Evolutionary conservation across 2,113 vertebrate genomes (phyloP), one percentile per base, ranked within the genome.

Genomic region (Lampris megalopsis): DNA sequence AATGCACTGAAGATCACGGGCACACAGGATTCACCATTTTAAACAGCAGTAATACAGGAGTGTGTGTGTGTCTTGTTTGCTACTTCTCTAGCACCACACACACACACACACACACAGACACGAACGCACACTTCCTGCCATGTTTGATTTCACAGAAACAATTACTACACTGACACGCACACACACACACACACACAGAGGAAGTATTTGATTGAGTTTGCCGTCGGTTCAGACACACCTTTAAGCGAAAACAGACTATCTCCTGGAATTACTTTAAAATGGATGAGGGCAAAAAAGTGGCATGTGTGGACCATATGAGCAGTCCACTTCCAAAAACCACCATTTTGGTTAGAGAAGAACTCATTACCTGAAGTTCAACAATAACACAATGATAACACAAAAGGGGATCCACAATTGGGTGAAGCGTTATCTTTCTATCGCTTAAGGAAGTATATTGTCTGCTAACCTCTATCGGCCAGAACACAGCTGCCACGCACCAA

Each of bases 301-400:
- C 77, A 67, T 41, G 37, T 66, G 69, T 6, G 10, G 59, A 36
- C 42, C 79, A 73, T 36, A 49, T 78, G 66, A 60, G 38, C n/a
- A 9, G 54, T 45, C 37, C 35, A 47, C 35, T 73, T 24, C 24
- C 24, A 24, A 24, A 24, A 24, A 24, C 24, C 24, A 0, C 54
- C 4, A 1, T 43, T 54, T n/a, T n/a, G 4, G 3, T 4, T 4
- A 48, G 5, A 24, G 49, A 48, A 48, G 24, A 24, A 24, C 24
- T 24, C 24, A 24, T 24, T 24, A 24, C 24, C 24, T 24, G 24
- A 24, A 24, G 24, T 24, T 24, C 24, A 24, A 24, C 0, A 24
- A 24, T 24, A 24, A 24, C 24, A 24, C 24, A 24, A 24, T 24
- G 24, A 24, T 24, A 24, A 24, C 24, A 24, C 24, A 24, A 24